Conservation (phyloP, 2,797 vertebrate genomes). For the Eulemur albifrons region DNA sequence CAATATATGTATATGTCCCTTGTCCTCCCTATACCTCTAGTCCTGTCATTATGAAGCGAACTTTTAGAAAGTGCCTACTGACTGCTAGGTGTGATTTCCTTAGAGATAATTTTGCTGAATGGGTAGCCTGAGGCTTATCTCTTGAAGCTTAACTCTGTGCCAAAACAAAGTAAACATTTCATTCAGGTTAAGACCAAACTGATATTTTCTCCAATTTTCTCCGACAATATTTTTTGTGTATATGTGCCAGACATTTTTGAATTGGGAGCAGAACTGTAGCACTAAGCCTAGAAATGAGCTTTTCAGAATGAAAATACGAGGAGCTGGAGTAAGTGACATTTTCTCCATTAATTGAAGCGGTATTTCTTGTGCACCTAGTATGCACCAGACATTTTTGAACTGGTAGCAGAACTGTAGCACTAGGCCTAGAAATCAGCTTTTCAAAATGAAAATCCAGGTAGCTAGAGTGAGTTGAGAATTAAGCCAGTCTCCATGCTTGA, state of each 20-base stretch:
- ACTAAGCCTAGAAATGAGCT: background rate
- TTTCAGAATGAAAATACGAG: background rate
- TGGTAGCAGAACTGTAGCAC: background rate
- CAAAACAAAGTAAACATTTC: background rate
- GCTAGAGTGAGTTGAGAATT: background rate
- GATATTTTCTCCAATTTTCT: slow-evolving; percentile 20
- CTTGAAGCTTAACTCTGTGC: background rate
- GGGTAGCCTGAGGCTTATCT: background rate
- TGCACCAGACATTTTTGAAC: background rate
- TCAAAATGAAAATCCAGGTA: background rate
- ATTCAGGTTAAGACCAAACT: background rate
- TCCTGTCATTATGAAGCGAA: background rate
- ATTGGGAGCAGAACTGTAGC: background rate
- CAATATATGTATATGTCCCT: background rate
- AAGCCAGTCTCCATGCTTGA: background rate
- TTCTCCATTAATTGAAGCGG: background rate
- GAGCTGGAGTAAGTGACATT: background rate
- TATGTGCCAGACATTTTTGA: background rate
- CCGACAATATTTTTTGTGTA: background rate
- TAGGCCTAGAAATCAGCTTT: background rate
- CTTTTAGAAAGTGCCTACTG: background rate
- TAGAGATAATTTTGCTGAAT: background rate
- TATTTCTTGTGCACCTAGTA: background rate
- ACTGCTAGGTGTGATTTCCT: background rate
- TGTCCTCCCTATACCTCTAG: background rate